Conservation (phyloP, 2,888 invertebrate genomes). For the Melieria crassipennis region DNA sequence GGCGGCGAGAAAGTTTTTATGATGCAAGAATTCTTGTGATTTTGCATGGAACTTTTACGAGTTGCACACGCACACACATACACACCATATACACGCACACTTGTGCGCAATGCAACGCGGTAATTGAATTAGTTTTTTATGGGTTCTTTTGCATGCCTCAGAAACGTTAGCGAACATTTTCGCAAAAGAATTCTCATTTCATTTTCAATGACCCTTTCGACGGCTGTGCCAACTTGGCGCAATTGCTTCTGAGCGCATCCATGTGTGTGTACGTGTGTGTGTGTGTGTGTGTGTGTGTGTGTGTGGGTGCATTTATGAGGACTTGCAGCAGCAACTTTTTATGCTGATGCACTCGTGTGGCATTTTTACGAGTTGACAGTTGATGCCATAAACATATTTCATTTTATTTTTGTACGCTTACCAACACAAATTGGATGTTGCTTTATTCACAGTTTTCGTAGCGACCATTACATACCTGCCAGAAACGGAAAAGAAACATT, state of each 20-base stretch:
- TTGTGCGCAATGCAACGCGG: background rate
- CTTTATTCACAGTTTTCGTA: background rate
- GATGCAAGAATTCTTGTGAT: background rate
- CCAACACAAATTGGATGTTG: background rate
- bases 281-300: too few species aligned
- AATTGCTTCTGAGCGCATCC: too few species aligned
- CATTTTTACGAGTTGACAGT: constrained; percentile 15
- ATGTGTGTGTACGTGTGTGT: too few species aligned
- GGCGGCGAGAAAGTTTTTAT: background rate
- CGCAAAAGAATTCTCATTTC: constrained; percentile 20
- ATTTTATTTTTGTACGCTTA: background rate
- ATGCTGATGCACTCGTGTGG: background rate
- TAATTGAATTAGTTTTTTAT: constrained; percentile 37
- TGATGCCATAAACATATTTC: constrained; percentile 1
- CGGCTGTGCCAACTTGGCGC: too few species aligned
- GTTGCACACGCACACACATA: too few species aligned
- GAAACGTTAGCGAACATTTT: background rate
- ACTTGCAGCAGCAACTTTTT: background rate
- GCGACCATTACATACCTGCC: constrained; percentile 25
- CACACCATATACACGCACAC: too few species aligned
- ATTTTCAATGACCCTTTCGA: constrained; percentile 29
- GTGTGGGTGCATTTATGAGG: too few species aligned
- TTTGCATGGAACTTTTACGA: background rate
- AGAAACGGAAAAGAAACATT: constrained; percentile 10
- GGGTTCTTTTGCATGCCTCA: constrained; percentile 15